These are phyloP conservation scores for Tachysurus fulvidraco DNA, from an alignment of 2,113 vertebrate species.

Conservation along the genomic window DNA sequence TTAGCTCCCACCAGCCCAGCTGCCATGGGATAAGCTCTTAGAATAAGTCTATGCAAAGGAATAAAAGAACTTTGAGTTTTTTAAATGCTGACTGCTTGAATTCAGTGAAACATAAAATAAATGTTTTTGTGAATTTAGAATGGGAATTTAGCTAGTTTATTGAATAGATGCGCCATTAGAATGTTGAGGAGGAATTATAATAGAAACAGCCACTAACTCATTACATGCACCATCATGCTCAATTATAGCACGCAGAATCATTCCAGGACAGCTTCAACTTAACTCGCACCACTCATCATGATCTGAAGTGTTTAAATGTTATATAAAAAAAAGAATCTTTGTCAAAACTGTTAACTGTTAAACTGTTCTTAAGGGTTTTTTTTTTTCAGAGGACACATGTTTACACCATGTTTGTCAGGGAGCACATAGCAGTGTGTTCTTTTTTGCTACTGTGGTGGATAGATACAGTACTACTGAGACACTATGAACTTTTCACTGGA, in stretches of 20 bases:
- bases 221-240: neutral
- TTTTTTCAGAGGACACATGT: neutral
- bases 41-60: constrained; percentile 57
- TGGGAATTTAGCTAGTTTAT: neutral
- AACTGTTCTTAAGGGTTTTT: neutral
- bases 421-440: neutral
- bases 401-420: neutral
- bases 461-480: neutral
- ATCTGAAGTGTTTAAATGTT: neutral
- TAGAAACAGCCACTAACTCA: neutral
- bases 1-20: constrained; percentile 62
- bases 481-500: neutral
- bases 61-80: constrained; percentile 67
- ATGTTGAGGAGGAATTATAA: neutral
- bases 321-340: too few relatives aligned
- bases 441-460: neutral
- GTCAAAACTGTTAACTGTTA: too few relatives aligned
- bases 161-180: neutral
- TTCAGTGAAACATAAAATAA: neutral
- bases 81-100: constrained; percentile 41
- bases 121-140: constrained; percentile 2
- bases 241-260: neutral
- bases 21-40: constrained; percentile 68
- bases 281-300: neutral
- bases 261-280: neutral